A percentile compares a stretch with the other conserved stretches of the same genome.
Evolutionary conservation across 2,797 vertebrate species (phyloP).

Genomic region (Protosalanx chinensis): DNA sequence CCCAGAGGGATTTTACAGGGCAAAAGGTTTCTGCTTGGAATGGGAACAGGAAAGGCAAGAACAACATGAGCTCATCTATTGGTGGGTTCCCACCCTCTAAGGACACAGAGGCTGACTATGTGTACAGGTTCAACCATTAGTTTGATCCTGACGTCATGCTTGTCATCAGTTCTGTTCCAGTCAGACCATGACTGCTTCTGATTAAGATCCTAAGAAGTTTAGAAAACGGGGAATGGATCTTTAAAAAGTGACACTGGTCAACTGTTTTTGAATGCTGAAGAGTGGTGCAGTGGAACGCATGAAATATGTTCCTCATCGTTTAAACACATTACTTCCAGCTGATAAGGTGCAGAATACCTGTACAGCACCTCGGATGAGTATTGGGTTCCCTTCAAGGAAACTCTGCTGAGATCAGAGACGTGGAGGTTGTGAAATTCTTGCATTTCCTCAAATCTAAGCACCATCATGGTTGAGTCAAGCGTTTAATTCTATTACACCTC

Average conservation of each 20-base stretch:
- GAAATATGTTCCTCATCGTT: constrained; percentile 54
- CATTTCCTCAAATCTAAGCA: no score
- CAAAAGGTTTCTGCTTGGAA: constrained; percentile 51
- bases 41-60: constrained; percentile 43
- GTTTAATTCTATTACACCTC: no score
- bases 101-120: constrained; percentile 65
- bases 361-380: constrained; percentile 10
- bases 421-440: no score
- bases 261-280: not conserved
- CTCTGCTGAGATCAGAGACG: no score
- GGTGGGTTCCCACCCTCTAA: constrained; percentile 71
- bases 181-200: constrained; percentile 14
- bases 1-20: constrained; percentile 40
- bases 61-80: constrained; percentile 57
- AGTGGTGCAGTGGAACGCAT: constrained; percentile 8
- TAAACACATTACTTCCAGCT: constrained; percentile 35
- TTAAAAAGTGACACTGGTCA: not conserved
- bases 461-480: no score
- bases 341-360: constrained; percentile 24
- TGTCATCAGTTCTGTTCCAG: constrained; percentile 31
- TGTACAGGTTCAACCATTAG: constrained; percentile 44
- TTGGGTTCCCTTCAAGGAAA: no score
- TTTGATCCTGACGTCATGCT: constrained; percentile 40
- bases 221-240: not conserved
- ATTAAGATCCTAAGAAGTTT: not conserved